A percentile compares a stretch with the other conserved stretches of the same genome.
Conservation (phyloP, 2,888 invertebrate genomes). For the Tortrix viridana region DNA sequence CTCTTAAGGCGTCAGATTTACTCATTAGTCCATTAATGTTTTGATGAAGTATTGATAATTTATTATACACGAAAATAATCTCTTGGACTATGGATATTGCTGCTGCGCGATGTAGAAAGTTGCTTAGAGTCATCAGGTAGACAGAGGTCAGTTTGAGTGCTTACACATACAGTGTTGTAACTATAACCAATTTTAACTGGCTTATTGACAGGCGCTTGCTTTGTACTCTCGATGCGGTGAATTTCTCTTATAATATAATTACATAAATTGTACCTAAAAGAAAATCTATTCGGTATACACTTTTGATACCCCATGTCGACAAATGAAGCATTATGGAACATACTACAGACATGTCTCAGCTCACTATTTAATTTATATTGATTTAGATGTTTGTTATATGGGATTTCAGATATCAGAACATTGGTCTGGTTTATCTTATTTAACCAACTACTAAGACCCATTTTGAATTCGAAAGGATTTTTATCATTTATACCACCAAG, state of each 20-base stretch:
- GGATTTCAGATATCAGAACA: constrained; percentile 2
- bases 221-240: neutral
- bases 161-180: neutral
- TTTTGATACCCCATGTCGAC: neutral
- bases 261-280: neutral
- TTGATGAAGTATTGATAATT: neutral
- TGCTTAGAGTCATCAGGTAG: neutral
- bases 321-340: neutral
- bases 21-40: neutral
- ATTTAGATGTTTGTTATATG: constrained; percentile 2
- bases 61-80: constrained; percentile 6
- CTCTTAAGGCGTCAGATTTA: neutral
- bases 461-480: no score
- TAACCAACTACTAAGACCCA: no score
- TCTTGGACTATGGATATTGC: neutral
- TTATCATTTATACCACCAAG: no score
- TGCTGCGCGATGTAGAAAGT: neutral
- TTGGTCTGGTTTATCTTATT: neutral
- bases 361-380: constrained; percentile 4
- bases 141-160: constrained; percentile 1
- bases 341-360: neutral
- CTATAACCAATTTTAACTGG: neutral
- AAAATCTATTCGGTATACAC: neutral
- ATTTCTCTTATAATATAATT: neutral
- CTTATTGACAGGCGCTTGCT: neutral